Percentiles rank a stretch among this genome's conserved stretches.
These are phyloP conservation scores for Scelioninae gen. 2 DNA, from an alignment of 2,888 invertebrate species.

Conservation along the genomic window DNA sequence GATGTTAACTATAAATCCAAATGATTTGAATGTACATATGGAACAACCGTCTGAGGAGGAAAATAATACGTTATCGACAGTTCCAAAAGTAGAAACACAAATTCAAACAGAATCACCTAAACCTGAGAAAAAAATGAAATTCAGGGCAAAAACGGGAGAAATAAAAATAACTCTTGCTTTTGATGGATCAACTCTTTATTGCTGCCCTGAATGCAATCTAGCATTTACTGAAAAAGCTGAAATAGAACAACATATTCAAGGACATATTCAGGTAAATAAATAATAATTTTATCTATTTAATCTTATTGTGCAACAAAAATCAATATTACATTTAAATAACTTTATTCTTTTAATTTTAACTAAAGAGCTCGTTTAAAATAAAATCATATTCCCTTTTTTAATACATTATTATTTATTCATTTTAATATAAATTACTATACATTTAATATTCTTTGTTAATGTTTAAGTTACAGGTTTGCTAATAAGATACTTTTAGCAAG, in stretches of 20 bases:
- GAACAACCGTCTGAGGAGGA: constrained; percentile 65
- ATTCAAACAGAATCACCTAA: constrained; percentile 68
- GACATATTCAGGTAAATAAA: constrained; percentile 70
- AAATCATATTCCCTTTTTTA: too few relatives aligned
- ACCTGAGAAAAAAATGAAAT: constrained; percentile 72
- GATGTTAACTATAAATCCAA: constrained; percentile 69
- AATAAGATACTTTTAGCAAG: too few relatives aligned
- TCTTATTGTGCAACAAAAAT: too few relatives aligned
- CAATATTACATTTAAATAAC: too few relatives aligned
- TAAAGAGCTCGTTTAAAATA: too few relatives aligned
- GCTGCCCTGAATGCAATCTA: constrained; percentile 76
- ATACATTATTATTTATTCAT: too few relatives aligned
- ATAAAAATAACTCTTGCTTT: constrained; percentile 72
- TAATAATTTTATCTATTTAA: background rate
- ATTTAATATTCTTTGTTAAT: too few relatives aligned
- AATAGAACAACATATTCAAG: constrained; percentile 75
- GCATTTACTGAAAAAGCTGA: constrained; percentile 75
- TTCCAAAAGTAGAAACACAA: constrained; percentile 67
- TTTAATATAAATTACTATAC: too few relatives aligned
- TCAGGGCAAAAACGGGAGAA: constrained; percentile 74
- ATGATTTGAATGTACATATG: constrained; percentile 70
- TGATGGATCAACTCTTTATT: constrained; percentile 75
- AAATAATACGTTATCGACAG: constrained; percentile 54
- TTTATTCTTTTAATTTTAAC: too few relatives aligned
- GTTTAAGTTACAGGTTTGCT: too few relatives aligned